These are phyloP conservation scores for Pempheris klunzingeri DNA, from an alignment of 2,797 vertebrate genomes.

Conservation along the genomic window DNA sequence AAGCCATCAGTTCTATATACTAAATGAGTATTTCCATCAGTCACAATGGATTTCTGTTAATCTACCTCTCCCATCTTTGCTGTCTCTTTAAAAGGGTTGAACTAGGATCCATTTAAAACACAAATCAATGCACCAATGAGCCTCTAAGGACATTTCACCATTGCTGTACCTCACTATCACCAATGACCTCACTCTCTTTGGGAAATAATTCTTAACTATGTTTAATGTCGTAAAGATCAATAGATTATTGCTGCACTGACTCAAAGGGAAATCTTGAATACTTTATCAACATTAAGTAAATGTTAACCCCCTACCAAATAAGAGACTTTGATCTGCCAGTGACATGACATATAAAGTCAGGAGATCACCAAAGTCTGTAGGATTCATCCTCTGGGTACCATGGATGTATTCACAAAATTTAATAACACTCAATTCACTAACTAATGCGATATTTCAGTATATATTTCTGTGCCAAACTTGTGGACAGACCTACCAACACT, in stretches of 20 bases:
- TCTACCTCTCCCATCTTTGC: background rate
- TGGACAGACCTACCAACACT: background rate
- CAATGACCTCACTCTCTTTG: constrained; percentile 4
- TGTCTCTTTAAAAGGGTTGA: constrained; percentile 34
- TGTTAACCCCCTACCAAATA: background rate
- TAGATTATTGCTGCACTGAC: constrained; percentile 5
- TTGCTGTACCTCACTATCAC: constrained; percentile 37
- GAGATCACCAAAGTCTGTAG: background rate
- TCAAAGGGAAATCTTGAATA: constrained; percentile 9
- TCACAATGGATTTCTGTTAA: constrained; percentile 26
- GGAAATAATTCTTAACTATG: constrained; percentile 30
- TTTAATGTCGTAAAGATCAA: constrained; percentile 36
- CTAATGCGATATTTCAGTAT: background rate
- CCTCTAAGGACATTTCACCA: constrained; percentile 47
- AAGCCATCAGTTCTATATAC: constrained; percentile 1
- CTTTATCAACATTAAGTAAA: background rate
- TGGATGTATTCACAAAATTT: too few relatives aligned
- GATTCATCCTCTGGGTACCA: background rate
- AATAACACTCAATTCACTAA: background rate
- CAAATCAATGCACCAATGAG: constrained; percentile 58
- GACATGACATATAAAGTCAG: background rate
- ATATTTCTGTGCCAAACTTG: background rate
- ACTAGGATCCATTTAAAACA: constrained; percentile 21
- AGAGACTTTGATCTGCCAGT: background rate
- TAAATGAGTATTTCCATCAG: constrained; percentile 15